A percentile compares a stretch with the other conserved stretches of the same genome.
Conservation (phyloP, 2,797 vertebrate species). For the Crax fasciolata region DNA sequence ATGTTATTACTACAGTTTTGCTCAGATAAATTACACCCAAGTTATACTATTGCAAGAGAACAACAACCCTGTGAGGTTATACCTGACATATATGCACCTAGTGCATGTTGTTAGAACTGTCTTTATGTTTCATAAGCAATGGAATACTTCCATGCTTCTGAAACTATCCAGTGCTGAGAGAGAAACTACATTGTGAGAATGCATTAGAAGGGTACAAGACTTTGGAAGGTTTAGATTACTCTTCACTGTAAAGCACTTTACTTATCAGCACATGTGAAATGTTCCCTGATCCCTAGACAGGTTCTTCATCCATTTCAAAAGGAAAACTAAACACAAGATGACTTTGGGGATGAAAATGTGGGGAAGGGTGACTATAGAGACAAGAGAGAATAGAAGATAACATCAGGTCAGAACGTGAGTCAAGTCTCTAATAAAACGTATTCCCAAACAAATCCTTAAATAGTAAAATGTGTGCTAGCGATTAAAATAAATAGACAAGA, state of each 20-base stretch:
- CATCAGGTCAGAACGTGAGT: neutral
- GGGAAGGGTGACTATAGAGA: neutral
- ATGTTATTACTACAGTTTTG: neutral
- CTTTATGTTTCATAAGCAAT: neutral
- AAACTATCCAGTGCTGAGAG: neutral
- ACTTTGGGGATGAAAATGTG: neutral
- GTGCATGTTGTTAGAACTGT: neutral
- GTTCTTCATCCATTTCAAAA: neutral
- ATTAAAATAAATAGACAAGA: neutral
- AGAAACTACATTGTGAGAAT: neutral
- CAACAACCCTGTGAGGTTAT: neutral
- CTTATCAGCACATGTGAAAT: neutral
- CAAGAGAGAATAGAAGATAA: neutral
- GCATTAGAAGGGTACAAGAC: neutral
- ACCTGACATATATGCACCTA: neutral
- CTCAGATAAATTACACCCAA: neutral
- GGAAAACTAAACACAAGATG: neutral
- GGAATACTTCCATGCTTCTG: neutral
- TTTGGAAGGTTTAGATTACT: neutral
- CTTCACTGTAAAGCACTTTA: neutral
- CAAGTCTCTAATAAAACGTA: neutral
- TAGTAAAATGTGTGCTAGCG: neutral
- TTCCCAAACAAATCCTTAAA: neutral
- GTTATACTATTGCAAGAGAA: neutral
- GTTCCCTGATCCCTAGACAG: rapidly evolving